Percentiles rank a stretch among this genome's conserved stretches.
Conservation (phyloP, 2,797 vertebrate species). For the Sciaenops ocellatus region DNA sequence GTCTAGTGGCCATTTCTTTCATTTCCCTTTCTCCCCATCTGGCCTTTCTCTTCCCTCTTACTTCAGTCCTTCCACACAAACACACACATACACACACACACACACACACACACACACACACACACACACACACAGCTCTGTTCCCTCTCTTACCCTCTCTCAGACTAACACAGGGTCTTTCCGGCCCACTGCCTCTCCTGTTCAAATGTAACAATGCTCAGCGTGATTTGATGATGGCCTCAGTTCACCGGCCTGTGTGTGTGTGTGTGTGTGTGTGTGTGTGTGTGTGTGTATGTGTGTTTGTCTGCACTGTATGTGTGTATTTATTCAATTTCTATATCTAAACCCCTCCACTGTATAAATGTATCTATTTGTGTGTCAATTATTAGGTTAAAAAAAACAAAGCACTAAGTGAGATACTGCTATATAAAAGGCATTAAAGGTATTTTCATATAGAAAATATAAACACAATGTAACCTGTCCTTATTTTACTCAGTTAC, state of each 20-base stretch:
- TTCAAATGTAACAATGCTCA: slow-evolving; percentile 84
- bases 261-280: slow-evolving; percentile 41
- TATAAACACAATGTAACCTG: not conserved
- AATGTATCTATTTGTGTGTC: slow-evolving; percentile 5
- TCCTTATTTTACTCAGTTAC: not conserved
- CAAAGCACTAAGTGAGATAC: not conserved
- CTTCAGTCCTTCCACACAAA: slow-evolving; percentile 40
- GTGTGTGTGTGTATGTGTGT: slow-evolving; percentile 33
- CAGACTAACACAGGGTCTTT: slow-evolving; percentile 78
- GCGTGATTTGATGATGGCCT: slow-evolving; percentile 84
- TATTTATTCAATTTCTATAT: slow-evolving; percentile 29
- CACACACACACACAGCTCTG: slow-evolving; percentile 18
- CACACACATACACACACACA: slow-evolving; percentile 36
- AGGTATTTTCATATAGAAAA: too few species aligned
- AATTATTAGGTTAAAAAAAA: not conserved
- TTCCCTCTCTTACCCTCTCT: slow-evolving; percentile 65
- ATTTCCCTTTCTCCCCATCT: slow-evolving; percentile 45
- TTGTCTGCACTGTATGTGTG: not conserved
- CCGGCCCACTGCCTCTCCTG: slow-evolving; percentile 76
- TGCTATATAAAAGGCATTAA: not conserved
- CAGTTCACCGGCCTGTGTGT: slow-evolving; percentile 69
- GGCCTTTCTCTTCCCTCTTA: slow-evolving; percentile 48
- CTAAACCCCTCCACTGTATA: slow-evolving; percentile 4
- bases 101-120: slow-evolving; percentile 30
- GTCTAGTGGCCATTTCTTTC: slow-evolving; percentile 50